Evolutionary conservation across 2,113 vertebrate species (phyloP).

Genomic region (Rhipidura dahli): DNA sequence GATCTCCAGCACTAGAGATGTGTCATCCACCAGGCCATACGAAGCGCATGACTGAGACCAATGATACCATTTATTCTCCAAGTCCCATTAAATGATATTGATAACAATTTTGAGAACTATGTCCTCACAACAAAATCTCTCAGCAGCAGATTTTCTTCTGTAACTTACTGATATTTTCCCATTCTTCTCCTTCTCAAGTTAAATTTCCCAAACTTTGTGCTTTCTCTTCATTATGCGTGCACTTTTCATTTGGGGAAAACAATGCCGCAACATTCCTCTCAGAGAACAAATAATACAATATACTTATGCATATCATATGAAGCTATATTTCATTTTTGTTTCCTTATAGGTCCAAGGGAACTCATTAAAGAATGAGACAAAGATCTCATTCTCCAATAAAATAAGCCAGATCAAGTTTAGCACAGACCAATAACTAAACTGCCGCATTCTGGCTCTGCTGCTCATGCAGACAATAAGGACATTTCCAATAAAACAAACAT

Average conservation of each 20-base stretch:
- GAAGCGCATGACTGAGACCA: background rate
- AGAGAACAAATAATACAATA: background rate
- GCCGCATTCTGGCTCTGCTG: background rate
- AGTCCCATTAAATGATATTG: background rate
- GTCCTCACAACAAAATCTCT: background rate
- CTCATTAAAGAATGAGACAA: background rate
- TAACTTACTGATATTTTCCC: background rate
- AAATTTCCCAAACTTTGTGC: background rate
- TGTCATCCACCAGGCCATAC: background rate
- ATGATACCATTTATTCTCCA: background rate
- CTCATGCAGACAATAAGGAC: background rate
- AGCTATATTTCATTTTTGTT: background rate
- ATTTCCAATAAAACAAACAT: background rate
- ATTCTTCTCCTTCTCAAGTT: background rate
- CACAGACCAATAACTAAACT: background rate
- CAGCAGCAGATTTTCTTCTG: background rate
- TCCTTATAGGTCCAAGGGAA: background rate
- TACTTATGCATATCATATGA: background rate
- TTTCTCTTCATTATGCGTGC: background rate
- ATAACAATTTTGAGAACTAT: background rate
- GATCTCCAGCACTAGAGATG: background rate
- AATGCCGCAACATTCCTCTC: background rate
- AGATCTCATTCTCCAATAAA: background rate
- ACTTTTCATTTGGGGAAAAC: background rate
- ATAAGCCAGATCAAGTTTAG: background rate